These are phyloP conservation scores for Sebastes aleutianus DNA, from an alignment of 2,797 vertebrate species.

Conservation along the genomic window DNA sequence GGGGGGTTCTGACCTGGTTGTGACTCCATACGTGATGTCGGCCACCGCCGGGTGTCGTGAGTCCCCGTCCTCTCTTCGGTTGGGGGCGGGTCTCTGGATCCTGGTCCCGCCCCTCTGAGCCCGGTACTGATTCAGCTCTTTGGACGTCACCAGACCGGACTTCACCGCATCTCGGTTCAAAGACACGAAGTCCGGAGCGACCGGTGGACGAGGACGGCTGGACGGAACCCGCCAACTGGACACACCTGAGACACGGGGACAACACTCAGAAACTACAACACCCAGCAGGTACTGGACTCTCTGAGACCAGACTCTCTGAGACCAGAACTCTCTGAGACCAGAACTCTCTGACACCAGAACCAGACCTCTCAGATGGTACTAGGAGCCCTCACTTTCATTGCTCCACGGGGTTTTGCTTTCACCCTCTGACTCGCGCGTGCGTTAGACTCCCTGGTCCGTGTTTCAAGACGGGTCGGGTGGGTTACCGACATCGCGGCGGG, in stretches of 20 bases:
- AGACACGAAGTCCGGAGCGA: constrained; percentile 40
- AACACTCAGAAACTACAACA: neutral
- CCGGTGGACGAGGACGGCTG: fast-evolving
- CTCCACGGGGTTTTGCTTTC: too few species aligned
- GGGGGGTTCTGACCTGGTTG: constrained; percentile 31
- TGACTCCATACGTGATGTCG: constrained; percentile 42
- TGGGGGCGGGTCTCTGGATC: neutral
- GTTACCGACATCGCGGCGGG: too few species aligned
- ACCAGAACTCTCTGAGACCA: neutral
- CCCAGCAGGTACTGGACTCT: neutral
- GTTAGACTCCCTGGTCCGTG: too few species aligned
- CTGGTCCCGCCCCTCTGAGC: constrained; percentile 2
- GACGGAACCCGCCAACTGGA: constrained; percentile 51
- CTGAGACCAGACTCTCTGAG: neutral
- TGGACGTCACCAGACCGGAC: constrained; percentile 52
- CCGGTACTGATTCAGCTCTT: constrained; percentile 52
- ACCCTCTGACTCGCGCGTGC: too few species aligned
- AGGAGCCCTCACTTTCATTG: too few species aligned
- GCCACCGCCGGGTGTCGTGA: neutral
- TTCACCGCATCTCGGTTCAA: constrained; percentile 59
- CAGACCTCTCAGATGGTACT: neutral
- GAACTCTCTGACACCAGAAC: neutral
- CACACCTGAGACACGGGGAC: constrained; percentile 36
- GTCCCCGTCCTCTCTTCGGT: neutral
- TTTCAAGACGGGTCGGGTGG: too few species aligned